A percentile compares a stretch with the other conserved stretches of the same genome.
These are phyloP conservation scores for Girardinichthys multiradiatus DNA, from an alignment of 2,113 vertebrate species.

Conservation along the genomic window DNA sequence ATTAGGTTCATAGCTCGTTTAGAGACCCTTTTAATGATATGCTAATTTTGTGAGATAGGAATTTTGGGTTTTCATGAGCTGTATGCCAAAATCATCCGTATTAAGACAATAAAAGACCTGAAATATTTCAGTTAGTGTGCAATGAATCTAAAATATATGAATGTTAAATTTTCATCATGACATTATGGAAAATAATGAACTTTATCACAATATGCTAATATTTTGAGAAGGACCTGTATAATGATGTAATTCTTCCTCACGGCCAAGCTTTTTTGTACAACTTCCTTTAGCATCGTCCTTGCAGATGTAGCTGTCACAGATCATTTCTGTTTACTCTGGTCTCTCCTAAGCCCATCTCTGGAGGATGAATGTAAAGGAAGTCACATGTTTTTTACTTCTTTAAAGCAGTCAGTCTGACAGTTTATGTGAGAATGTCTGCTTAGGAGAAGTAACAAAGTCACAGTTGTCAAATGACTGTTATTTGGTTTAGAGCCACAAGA, in stretches of 20 bases:
- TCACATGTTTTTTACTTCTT: conserved; percentile 22
- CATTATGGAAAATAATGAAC: too few species aligned
- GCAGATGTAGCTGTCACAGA: conserved; percentile 47
- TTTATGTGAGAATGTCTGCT: conserved; percentile 37
- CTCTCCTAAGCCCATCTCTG: conserved; percentile 33
- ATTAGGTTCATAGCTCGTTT: too few species aligned
- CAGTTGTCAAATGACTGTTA: conserved; percentile 43
- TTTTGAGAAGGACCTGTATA: conserved; percentile 41
- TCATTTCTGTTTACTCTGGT: conserved; percentile 54
- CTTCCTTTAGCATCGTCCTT: conserved; percentile 25
- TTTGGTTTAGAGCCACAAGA: conserved; percentile 35
- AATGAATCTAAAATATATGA: too few species aligned
- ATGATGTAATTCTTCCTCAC: conserved; percentile 42
- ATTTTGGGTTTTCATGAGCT: too few species aligned
- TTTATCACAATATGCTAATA: too few species aligned
- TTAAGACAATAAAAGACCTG: too few species aligned
- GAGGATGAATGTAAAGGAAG: conserved; percentile 49
- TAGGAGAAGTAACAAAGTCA: conserved; percentile 44
- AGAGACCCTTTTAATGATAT: too few species aligned
- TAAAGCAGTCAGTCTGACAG: conserved; percentile 40
- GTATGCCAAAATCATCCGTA: too few species aligned
- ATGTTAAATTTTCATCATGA: too few species aligned
- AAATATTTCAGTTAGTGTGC: too few species aligned
- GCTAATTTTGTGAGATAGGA: too few species aligned
- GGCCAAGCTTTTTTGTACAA: conserved; percentile 31